Conservation (phyloP, 2,888 invertebrate genomes). For the Melieria crassipennis region DNA sequence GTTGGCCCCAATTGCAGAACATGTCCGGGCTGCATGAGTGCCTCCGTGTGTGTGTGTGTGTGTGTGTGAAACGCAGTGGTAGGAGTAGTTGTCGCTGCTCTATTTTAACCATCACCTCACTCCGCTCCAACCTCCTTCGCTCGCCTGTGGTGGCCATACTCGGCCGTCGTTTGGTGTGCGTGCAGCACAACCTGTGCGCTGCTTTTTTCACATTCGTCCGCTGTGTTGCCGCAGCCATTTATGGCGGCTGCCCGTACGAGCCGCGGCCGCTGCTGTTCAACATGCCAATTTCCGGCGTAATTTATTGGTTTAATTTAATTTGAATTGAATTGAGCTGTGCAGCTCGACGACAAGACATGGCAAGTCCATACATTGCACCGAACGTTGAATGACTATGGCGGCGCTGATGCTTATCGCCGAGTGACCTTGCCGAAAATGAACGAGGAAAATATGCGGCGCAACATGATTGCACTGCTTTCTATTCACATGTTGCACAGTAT, state of each 20-base stretch:
- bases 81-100: too few species aligned
- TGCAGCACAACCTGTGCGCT: not conserved
- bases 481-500: not conserved
- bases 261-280: conserved; percentile 9
- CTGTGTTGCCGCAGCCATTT: conserved; percentile 27
- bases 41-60: not conserved
- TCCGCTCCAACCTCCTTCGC: too few species aligned
- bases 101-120: too few species aligned
- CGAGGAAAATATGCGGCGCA: too few species aligned
- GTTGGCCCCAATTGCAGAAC: conserved; percentile 12
- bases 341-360: conserved; percentile 22
- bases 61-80: not conserved
- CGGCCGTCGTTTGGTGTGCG: not conserved
- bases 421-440: not conserved
- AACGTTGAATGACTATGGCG: conserved; percentile 11
- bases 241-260: conserved; percentile 26
- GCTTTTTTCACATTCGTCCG: not conserved
- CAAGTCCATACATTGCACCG: not conserved
- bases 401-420: conserved; percentile 1
- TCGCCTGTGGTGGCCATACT: too few species aligned
- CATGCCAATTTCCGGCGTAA: conserved; percentile 41
- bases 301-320: conserved; percentile 41
- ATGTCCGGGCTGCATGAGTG: conserved; percentile 28
- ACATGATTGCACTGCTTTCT: too few species aligned
- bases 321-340: conserved; percentile 37